Evolutionary conservation across 2,888 invertebrate species (phyloP), one percentile per base, ranked within the genome.

Genomic region (Galerucella nymphaeae): DNA sequence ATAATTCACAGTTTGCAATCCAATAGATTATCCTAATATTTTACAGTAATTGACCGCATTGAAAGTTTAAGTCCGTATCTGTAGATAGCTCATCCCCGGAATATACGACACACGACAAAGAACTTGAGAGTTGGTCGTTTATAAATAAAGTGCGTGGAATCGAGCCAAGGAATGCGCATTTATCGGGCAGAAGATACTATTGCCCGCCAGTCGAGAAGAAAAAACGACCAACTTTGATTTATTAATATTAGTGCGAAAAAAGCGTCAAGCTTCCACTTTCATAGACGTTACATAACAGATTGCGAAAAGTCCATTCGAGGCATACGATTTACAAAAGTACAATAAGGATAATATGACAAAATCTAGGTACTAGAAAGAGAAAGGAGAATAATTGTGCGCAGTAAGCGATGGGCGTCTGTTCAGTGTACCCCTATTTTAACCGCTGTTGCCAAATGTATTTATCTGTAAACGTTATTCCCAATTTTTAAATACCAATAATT

Each of bases 141-240:
- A 77, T 75, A 77, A 77, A 77, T 77, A 77, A 74, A 74, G 72
- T 62, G 45, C 74, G 71, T 76, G 77, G 74, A 75, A 55, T 62
- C 66, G 65, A 57, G 77, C 77, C 77, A 77, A 77, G 75, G 74
- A 77, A 77, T 77, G 77, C 58, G 59, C 71, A 67, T 72, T 73
- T 66, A 74, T 74, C 70, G 71, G 72, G 63, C 61, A 20, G n/a
- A 58, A 73, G 68, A 68, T 70, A 74, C 55, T 59, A 74, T 63
- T 70, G 75, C 66, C 38, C n/a, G 42, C 18, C 18, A 41, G 41
- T 62, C 10, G 41, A 42, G 61, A 62, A 42, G 61, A 66, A 50
- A 14, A 50, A 8, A 23, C 61, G 41, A 41, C n/a, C 6, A 18
- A 63, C 67, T 41, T 23, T 72, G 72, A 66, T 66, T 76, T 72